phyloP scores from a whole-genome alignment of 2,113 vertebrate genomes.

The Ictidomys tridecemlineatus region DNA sequence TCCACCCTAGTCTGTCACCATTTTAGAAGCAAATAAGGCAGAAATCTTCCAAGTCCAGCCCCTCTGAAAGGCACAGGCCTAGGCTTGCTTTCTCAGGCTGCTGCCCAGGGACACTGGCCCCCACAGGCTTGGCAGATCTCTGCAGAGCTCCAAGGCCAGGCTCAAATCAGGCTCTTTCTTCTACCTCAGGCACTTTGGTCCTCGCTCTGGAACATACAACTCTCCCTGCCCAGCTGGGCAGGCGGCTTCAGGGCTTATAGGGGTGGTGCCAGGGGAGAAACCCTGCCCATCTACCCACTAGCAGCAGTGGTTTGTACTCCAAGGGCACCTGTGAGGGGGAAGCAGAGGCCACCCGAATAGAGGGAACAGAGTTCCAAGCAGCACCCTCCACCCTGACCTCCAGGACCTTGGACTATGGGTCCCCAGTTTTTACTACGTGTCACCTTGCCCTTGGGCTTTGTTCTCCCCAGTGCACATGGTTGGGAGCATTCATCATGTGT shows the following conservation, averaged over 20 bases:
- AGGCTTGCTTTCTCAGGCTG: rapidly evolving
- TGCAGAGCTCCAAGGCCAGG: not conserved
- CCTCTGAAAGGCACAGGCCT: not conserved
- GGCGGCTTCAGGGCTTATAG: not conserved
- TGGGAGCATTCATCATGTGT: no score
- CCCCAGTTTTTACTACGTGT: not conserved
- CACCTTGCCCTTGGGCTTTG: not conserved
- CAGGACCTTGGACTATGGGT: not conserved
- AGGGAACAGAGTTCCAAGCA: not conserved
- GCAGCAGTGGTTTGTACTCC: not conserved
- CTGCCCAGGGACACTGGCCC: not conserved
- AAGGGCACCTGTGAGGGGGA: not conserved
- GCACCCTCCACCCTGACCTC: not conserved
- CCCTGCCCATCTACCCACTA: not conserved
- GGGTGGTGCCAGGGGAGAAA: not conserved
- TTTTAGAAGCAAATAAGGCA: not conserved
- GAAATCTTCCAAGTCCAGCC: not conserved
- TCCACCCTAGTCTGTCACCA: not conserved
- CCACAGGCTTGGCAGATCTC: not conserved
- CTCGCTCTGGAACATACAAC: not conserved
- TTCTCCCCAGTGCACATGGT: not conserved
- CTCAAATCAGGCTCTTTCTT: not conserved
- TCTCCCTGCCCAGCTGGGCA: not conserved
- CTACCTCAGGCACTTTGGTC: not conserved
- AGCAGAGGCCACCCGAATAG: not conserved